Evolutionary conservation across 2,113 vertebrate species (phyloP).

Genomic region (Aleadryas rufinucha): DNA sequence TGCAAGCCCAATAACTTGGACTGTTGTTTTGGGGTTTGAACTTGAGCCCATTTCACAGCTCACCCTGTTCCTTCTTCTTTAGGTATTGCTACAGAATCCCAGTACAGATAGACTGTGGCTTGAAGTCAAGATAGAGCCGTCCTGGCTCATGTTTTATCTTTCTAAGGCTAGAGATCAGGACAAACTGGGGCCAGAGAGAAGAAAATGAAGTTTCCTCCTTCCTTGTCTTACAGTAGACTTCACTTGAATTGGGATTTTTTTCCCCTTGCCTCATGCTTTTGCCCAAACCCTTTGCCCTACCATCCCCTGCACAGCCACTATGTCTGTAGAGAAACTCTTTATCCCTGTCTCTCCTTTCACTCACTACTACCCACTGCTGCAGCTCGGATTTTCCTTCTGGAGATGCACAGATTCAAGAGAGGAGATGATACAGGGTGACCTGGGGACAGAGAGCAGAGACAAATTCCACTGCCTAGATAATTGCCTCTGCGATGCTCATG

Average conservation of each 20-base stretch:
- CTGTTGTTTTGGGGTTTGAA: neutral
- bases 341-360: neutral
- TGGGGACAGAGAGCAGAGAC: neutral
- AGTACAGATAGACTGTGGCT: neutral
- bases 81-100: neutral
- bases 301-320: neutral
- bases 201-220: neutral
- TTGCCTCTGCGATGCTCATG: rapidly evolving
- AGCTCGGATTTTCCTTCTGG: neutral
- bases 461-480: neutral
- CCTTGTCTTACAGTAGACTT: neutral
- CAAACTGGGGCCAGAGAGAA: neutral
- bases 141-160: neutral
- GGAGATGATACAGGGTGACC: neutral
- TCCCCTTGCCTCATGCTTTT: neutral
- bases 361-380: neutral
- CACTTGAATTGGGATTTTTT: neutral
- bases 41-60: neutral
- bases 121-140: neutral
- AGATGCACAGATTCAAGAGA: neutral
- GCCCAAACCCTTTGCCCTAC: neutral
- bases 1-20: neutral
- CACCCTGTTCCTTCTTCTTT: neutral
- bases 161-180: neutral
- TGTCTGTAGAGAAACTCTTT: neutral